These are phyloP conservation scores for Sparidentex hasta DNA, from an alignment of 2,797 vertebrate genomes.

Conservation along the genomic window DNA sequence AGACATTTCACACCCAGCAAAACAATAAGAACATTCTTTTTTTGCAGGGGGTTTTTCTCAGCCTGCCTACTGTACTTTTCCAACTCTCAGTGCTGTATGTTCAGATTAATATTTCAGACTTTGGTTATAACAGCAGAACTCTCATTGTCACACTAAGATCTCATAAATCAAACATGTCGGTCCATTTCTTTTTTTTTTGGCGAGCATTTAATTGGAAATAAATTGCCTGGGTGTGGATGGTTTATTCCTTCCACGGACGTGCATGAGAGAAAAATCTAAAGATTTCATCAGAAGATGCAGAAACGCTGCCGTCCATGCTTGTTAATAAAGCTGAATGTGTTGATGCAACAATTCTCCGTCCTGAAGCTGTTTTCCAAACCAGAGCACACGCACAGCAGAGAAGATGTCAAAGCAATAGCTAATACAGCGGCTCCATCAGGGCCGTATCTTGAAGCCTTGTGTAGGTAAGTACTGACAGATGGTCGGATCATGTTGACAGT, in stretches of 20 bases:
- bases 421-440: conserved; percentile 45
- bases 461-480: conserved; percentile 73
- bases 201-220: conserved; percentile 41
- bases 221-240: conserved; percentile 24
- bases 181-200: conserved; percentile 12
- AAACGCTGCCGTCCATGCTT: conserved; percentile 17
- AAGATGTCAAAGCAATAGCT: conserved; percentile 39
- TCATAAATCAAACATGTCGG: conserved; percentile 60
- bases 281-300: conserved; percentile 25
- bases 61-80: conserved; percentile 37
- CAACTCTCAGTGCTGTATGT: conserved; percentile 39
- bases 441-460: conserved; percentile 54
- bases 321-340: conserved; percentile 29
- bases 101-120: conserved; percentile 67
- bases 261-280: conserved; percentile 20
- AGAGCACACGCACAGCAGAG: conserved; percentile 13
- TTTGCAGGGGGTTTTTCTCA: conserved; percentile 50
- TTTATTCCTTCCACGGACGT: conserved; percentile 29
- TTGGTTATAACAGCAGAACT: conserved; percentile 50
- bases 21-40: conserved; percentile 49
- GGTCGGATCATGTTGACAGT: conserved; percentile 69
- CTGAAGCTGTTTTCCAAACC: conserved; percentile 32
- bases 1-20: conserved; percentile 61
- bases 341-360: conserved; percentile 39
- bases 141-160: conserved; percentile 41